These are phyloP conservation scores for Trachelus stipa DNA, from an alignment of 2,888 invertebrate species.

Conservation along the genomic window DNA sequence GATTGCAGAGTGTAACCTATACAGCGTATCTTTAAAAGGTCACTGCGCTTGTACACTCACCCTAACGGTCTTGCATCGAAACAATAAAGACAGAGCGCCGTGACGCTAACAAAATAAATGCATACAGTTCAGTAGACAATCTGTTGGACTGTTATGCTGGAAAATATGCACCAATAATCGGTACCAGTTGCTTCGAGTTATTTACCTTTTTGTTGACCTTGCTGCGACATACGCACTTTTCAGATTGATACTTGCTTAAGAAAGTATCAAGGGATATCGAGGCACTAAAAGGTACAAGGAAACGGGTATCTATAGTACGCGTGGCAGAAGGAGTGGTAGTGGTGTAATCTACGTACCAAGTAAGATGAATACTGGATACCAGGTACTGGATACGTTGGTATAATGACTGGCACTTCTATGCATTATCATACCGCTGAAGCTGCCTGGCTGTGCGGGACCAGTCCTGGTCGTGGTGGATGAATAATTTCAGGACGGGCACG, in stretches of 20 bases:
- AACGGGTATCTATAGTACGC: not conserved
- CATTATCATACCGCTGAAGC: slow-evolving; percentile 62
- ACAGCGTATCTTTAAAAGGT: not conserved
- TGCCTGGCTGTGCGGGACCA: slow-evolving; percentile 47
- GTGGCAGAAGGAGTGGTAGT: slow-evolving; percentile 30
- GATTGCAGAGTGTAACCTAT: not conserved
- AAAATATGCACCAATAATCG: not conserved
- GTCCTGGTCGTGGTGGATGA: slow-evolving; percentile 59
- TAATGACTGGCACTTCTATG: slow-evolving; percentile 67
- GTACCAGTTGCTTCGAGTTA: not conserved
- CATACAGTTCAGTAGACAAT: not conserved
- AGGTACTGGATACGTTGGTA: slow-evolving; percentile 45
- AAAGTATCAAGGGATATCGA: not conserved
- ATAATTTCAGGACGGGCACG: slow-evolving; percentile 66
- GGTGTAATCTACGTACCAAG: slow-evolving; percentile 55
- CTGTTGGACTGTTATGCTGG: not conserved
- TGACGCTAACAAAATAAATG: not conserved
- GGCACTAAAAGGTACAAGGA: not conserved
- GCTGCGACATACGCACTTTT: not conserved
- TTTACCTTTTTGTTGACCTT: not conserved
- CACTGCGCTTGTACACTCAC: not conserved
- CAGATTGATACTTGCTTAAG: not conserved
- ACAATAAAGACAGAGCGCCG: not conserved
- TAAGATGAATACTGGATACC: slow-evolving; percentile 29
- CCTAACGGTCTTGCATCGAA: not conserved